Evolutionary conservation across 2,888 invertebrate species (phyloP).

Genomic region (Agrypnus murinus): DNA sequence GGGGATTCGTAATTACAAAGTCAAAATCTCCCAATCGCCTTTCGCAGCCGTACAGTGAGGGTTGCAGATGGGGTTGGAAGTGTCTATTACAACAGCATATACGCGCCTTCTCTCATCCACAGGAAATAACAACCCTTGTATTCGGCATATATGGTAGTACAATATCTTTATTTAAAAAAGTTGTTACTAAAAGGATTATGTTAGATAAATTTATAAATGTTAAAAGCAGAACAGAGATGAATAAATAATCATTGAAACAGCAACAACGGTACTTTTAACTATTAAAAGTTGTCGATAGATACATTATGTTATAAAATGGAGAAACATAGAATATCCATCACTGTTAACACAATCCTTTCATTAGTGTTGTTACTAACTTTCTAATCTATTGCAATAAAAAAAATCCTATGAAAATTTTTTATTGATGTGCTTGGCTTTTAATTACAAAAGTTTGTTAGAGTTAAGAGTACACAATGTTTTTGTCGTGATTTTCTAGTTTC

Average conservation of each 20-base stretch:
- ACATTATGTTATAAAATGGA: conserved; percentile 1
- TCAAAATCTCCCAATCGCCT: conserved; percentile 66
- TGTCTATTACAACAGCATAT: conserved; percentile 49
- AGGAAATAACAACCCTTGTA: conserved; percentile 21
- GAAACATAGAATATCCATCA: conserved; percentile 8
- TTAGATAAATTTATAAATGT: too few species aligned
- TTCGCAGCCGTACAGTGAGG: conserved; percentile 52
- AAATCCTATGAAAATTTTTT: too few species aligned
- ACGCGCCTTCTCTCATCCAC: conserved; percentile 43
- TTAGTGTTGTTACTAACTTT: background rate
- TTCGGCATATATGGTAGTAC: background rate
- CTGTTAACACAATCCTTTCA: background rate
- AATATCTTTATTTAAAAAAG: conserved; percentile 2
- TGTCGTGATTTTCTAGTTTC: background rate
- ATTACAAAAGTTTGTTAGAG: too few species aligned
- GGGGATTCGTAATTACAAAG: conserved; percentile 69
- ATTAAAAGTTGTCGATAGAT: conserved; percentile 7
- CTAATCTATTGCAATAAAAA: too few species aligned
- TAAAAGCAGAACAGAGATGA: too few species aligned
- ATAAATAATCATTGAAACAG: too few species aligned
- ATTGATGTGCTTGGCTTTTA: too few species aligned
- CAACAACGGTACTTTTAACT: background rate
- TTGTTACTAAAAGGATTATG: too few species aligned
- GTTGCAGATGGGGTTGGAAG: conserved; percentile 52
- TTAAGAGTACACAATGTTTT: too few species aligned